Conservation (phyloP, 2,888 invertebrate species). For the Rhagophthalmus giganteus region DNA sequence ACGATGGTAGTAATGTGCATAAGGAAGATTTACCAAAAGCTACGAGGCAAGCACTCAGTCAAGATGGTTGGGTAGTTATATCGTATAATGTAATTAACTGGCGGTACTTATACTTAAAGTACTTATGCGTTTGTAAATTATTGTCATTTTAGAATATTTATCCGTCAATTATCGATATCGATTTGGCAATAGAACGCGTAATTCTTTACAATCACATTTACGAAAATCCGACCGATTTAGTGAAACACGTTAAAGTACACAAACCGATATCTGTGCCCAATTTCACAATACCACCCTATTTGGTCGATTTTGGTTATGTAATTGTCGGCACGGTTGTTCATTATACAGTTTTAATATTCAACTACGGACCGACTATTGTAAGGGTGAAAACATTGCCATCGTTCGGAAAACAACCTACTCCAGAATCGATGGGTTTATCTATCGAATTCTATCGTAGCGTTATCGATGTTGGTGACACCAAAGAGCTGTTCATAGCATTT, state of each 20-base stretch:
- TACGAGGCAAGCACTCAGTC: conserved; percentile 30
- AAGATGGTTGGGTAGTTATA: conserved; percentile 48
- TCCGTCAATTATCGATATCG: conserved; percentile 63
- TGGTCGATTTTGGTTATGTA: conserved; percentile 63
- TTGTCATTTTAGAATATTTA: conserved; percentile 52
- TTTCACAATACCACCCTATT: conserved; percentile 58
- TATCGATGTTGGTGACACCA: conserved; percentile 58
- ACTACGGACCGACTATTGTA: conserved; percentile 61
- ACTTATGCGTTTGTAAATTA: no score
- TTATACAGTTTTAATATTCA: conserved; percentile 57
- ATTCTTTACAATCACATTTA: conserved; percentile 57
- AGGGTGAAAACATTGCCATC: conserved; percentile 52
- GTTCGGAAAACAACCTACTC: conserved; percentile 34
- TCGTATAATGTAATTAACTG: conserved; percentile 40
- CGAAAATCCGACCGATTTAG: conserved; percentile 52
- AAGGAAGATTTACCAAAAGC: conserved; percentile 31
- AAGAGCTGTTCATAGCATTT: conserved; percentile 59
- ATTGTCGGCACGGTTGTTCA: conserved; percentile 56
- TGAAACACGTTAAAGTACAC: conserved; percentile 42
- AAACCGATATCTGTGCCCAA: conserved; percentile 56
- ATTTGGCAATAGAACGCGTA: conserved; percentile 63
- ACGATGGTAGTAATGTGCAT: conserved; percentile 1
- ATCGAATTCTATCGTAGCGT: conserved; percentile 51
- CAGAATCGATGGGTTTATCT: conserved; percentile 43
- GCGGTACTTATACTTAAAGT: no score